Conservation (phyloP, 1,140 invertebrate species). For the Cherax quadricarinatus region DNA sequence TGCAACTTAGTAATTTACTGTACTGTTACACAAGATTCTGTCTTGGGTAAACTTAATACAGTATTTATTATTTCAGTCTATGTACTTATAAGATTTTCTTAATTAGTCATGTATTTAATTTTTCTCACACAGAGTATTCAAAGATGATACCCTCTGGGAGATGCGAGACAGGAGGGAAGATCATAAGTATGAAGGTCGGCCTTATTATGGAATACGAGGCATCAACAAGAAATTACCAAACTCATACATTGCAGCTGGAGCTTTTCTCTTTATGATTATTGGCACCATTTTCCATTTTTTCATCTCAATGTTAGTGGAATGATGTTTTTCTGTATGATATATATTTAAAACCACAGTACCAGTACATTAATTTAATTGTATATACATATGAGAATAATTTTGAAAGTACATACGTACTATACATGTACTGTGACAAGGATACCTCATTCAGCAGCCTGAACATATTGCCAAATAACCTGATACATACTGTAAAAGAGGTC, state of each 20-base stretch:
- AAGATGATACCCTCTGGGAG: conserved; percentile 47
- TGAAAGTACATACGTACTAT: neutral
- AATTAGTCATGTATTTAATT: neutral
- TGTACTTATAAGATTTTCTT: no score
- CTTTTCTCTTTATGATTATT: conserved; percentile 27
- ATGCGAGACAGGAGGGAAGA: conserved; percentile 36
- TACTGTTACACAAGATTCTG: no score
- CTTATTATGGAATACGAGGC: conserved; percentile 45
- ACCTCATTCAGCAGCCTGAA: no score
- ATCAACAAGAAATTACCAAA: conserved; percentile 30
- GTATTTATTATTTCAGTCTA: no score
- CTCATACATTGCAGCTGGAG: conserved; percentile 44
- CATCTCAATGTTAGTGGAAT: conserved; percentile 29
- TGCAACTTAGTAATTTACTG: no score
- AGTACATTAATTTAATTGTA: neutral
- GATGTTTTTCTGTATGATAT: neutral
- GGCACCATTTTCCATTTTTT: conserved; percentile 35
- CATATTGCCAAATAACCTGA: no score
- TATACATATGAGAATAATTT: neutral
- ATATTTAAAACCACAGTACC: neutral
- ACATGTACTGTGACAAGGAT: neutral
- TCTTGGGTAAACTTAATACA: no score
- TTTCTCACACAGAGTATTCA: conserved; percentile 10
- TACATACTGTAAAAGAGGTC: no score
- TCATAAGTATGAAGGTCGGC: neutral